Conservation (phyloP, 2,888 invertebrate genomes). For the Ophion ellenae region DNA sequence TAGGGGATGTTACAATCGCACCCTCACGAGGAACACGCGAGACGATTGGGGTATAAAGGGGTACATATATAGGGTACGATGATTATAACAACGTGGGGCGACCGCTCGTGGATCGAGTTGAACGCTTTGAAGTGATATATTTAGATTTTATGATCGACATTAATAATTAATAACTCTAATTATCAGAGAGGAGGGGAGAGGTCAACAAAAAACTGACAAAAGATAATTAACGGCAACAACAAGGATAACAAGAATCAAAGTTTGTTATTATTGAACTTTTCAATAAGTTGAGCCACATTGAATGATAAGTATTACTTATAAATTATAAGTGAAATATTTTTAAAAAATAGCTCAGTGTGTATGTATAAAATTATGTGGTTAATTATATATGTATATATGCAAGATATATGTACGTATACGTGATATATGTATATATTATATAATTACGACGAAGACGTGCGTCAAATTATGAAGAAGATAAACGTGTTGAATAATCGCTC, state of each 20-base stretch:
- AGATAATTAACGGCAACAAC: conserved; percentile 42
- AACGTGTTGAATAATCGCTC: conserved; percentile 67
- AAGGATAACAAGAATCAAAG: conserved; percentile 68
- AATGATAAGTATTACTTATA: conserved; percentile 76
- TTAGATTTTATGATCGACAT: conserved; percentile 74
- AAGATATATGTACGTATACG: conserved; percentile 70
- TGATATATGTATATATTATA: conserved; percentile 68
- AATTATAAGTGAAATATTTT: conserved; percentile 63
- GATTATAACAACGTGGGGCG: conserved; percentile 70
- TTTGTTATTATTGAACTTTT: conserved; percentile 77
- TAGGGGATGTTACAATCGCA: conserved; percentile 69
- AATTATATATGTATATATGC: conserved; percentile 69
- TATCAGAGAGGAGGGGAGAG: conserved; percentile 44
- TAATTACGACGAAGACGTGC: conserved; percentile 69
- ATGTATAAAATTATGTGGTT: conserved; percentile 63
- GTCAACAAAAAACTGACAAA: conserved; percentile 56
- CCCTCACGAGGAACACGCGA: conserved; percentile 66
- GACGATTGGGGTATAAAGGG: conserved; percentile 26
- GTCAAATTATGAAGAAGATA: conserved; percentile 54
- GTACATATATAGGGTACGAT: conserved; percentile 41
- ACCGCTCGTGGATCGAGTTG: conserved; percentile 78
- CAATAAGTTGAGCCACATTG: conserved; percentile 76
- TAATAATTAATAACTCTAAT: conserved; percentile 61
- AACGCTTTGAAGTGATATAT: conserved; percentile 79
- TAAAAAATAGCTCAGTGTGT: conserved; percentile 61